Evolutionary conservation across 2,113 vertebrate genomes (phyloP).

Genomic region (Columba livia): DNA sequence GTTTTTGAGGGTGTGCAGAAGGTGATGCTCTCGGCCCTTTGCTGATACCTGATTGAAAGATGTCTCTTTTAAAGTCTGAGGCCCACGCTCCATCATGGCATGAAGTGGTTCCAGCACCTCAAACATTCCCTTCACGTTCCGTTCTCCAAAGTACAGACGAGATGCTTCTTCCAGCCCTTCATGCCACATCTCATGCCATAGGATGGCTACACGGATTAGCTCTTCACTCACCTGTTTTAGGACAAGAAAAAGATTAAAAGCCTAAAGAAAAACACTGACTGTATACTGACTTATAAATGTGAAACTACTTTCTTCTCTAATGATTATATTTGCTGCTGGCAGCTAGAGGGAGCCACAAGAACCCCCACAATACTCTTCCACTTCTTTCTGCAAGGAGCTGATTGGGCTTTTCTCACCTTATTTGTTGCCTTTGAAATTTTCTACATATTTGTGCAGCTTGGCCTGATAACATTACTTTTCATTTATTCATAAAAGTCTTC

Average conservation of each 20-base stretch:
- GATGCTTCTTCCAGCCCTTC: constrained; percentile 96
- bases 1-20: neutral
- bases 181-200: constrained; percentile 99
- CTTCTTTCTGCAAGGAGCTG: neutral
- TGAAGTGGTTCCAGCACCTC: constrained; percentile 97
- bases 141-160: constrained; percentile 95
- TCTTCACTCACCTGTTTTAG: constrained; percentile 92
- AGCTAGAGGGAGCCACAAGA: constrained; percentile 28
- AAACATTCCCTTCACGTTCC: constrained; percentile 99
- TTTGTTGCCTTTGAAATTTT: neutral
- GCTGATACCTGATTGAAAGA: constrained; percentile 94
- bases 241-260: accelerated
- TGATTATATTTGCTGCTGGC: neutral
- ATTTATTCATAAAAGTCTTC: neutral
- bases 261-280: neutral
- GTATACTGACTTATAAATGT: neutral
- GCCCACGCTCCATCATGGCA: constrained; percentile 98
- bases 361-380: neutral
- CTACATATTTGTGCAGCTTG: neutral
- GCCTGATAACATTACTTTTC: neutral
- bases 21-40: too few species aligned
- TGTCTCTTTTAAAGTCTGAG: constrained; percentile 97
- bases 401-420: neutral
- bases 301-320: neutral
- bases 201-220: constrained; percentile 95